Evolutionary conservation across 1,140 invertebrate species (phyloP), one percentile per base, ranked within the genome.

Genomic region (Antheraea pernyi): DNA sequence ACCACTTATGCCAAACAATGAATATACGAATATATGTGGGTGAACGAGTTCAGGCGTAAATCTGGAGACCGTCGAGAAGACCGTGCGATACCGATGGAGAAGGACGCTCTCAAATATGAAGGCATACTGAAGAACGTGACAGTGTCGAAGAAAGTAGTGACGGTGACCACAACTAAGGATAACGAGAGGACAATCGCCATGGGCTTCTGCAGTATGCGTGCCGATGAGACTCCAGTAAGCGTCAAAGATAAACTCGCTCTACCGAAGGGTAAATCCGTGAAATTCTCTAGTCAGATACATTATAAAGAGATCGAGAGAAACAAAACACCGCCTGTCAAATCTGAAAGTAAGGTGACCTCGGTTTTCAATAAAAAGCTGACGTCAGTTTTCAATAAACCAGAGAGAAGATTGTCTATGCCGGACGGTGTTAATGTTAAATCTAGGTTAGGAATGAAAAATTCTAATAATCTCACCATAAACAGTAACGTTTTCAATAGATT

Each of bases 81-180:
- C 11, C 72, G 63, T 36, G 36, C 63, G 0, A 79, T 85, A 8
- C 84, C 86, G 0, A 79, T 88, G 4, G 81, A 78, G 8, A 91
- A 89, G 68, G 89, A 91, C 37, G 88, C 91, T 10, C 75, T 92
- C 0, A 91, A 92, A 78, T 92, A 92, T 59, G 87, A 92, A 78
- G 89, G 88, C n/a, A 89, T 92, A 59, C 71, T 92, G 8, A 92
- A 93, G 81, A 73, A 67, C 9, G 67, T 76, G 16, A 68, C 81
- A 1, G 36, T 75, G 18, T 72, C 78, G 11, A 91, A 89, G 67
- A 86, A 87, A 76, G 72, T 82, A 1, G 85, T 92, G 18, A 91
- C 88, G 8, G 85, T 90, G 0, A 92, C 86, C 3, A 83, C 84
- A 22, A 71, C 76, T 0, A 77, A 80, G 65, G 84, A 88, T 70